Percentiles rank a stretch among this genome's conserved stretches.
Evolutionary conservation across 2,113 vertebrate genomes (phyloP).

Genomic region (Lampris incognitus): DNA sequence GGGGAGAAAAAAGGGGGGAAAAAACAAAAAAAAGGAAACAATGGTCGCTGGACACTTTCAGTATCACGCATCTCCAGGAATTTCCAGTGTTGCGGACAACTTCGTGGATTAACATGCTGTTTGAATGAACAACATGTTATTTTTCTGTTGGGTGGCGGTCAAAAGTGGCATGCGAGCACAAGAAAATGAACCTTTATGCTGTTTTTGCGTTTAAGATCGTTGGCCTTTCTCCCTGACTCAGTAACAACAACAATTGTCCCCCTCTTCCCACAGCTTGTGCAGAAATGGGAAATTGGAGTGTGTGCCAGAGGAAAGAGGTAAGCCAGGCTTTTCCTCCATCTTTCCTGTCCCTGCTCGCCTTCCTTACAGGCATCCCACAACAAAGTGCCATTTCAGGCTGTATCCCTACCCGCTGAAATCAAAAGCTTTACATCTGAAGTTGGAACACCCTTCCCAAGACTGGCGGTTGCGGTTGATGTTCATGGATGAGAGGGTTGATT

Average conservation of each 20-base stretch:
- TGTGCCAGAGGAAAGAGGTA: conserved; percentile 81
- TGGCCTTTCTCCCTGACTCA: conserved; percentile 35
- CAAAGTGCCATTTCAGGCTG: conserved; percentile 69
- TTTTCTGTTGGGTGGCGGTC: conserved; percentile 26
- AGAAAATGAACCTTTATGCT: conserved; percentile 7
- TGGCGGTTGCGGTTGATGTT: conserved; percentile 43
- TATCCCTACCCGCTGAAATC: conserved; percentile 62
- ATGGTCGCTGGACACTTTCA: no score
- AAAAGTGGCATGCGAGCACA: conserved; percentile 45
- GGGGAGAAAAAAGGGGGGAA: no score
- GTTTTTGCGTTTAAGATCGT: conserved; percentile 50
- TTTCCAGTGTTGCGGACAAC: no score
- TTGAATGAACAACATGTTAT: no score
- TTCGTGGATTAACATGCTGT: no score
- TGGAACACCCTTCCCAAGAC: conserved; percentile 64
- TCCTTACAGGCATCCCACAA: conserved; percentile 41
- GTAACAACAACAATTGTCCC: conserved; percentile 15
- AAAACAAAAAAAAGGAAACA: no score
- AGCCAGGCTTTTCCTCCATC: conserved; percentile 19
- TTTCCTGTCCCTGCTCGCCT: conserved; percentile 44
- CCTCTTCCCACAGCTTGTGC: conserved; percentile 73
- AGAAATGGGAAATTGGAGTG: conserved; percentile 83
- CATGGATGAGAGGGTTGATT: conserved; percentile 47
- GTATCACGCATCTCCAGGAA: no score
- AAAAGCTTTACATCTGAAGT: conserved; percentile 63